phyloP scores from a whole-genome alignment of 1,140 invertebrate genomes.

The Doryteuthis pealeii region DNA sequence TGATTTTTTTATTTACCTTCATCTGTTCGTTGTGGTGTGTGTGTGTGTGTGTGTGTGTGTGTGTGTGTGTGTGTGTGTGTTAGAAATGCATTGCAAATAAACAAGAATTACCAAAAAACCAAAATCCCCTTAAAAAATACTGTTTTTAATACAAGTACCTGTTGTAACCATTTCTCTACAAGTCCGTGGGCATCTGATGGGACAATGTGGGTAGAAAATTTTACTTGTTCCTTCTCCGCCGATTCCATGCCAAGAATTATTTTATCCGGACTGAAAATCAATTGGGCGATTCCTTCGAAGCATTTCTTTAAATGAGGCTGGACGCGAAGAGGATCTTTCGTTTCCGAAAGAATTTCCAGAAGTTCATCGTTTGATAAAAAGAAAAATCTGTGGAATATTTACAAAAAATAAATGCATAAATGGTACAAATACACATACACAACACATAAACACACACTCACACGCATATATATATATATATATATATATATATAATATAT shows the following conservation, averaged over 20 bases:
- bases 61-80: too few species aligned
- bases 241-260: slow-evolving; percentile 90
- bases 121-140: too few species aligned
- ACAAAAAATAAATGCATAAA: background rate
- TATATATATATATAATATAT: too few species aligned
- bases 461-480: too few species aligned
- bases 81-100: too few species aligned
- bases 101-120: too few species aligned
- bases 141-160: too few species aligned
- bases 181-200: slow-evolving; percentile 74
- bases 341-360: slow-evolving; percentile 60
- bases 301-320: slow-evolving; percentile 62
- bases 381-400: slow-evolving; percentile 51
- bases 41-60: too few species aligned
- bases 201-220: slow-evolving; percentile 75
- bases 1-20: too few species aligned
- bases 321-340: slow-evolving; percentile 63
- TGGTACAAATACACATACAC: too few species aligned
- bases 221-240: slow-evolving; percentile 81
- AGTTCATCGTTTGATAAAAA: slow-evolving; percentile 69
- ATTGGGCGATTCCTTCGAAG: slow-evolving; percentile 68
- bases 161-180: slow-evolving; percentile 59
- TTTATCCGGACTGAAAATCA: slow-evolving; percentile 65
- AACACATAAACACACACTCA: too few species aligned
- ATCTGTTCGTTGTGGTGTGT: too few species aligned